Evolutionary conservation across 2,113 vertebrate species (phyloP), one percentile per base, ranked within the genome.

Genomic region (Seriola dumerili): DNA sequence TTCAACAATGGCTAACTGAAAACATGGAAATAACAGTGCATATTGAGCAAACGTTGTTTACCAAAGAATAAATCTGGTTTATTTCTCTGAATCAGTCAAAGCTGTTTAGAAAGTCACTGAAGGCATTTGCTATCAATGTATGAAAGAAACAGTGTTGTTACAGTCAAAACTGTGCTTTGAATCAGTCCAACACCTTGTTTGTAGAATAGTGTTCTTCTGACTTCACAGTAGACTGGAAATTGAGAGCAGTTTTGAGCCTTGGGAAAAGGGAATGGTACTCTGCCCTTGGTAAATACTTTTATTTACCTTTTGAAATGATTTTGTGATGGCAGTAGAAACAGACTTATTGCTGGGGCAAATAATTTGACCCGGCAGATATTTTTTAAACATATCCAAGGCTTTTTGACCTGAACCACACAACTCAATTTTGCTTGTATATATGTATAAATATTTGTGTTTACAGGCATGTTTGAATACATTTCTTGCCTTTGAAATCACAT

Each of bases 41-140:
- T 61, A 83, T 61, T 84, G 81, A 83, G 71, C 55, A 76, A 71
- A 72, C 40, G 16, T 38, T 63, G 57, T 72, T 68, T 62, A 16
- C 63, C 8, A 19, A 73, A 78, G 50, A 52, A 17, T 50, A 63
- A 44, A 64, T 38, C 75, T 65, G 50, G 66, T 87, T 86, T 85
- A 64, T 81, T 84, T 78, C 50, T 85, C 25, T 85, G 83, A 86
- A 78, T 91, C 52, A 72, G 71, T 65, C 72, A 70, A 82, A 78
- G 59, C 62, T 88, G 67, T 85, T 84, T 68, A 61, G n/a, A 85
- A 76, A 83, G 62, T 81, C 46, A 78, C 68, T 38, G 66, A 58
- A 13, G 66, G 46, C 59, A 65, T 88, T 80, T 80, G 8, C 50
- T 68, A 69, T 40, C 14, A 8, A 8, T 19, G 3, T 21, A 72